Evolutionary conservation across 2,888 invertebrate species (phyloP), one percentile per base, ranked within the genome.

Genomic region (Lumbricus terrestris): DNA sequence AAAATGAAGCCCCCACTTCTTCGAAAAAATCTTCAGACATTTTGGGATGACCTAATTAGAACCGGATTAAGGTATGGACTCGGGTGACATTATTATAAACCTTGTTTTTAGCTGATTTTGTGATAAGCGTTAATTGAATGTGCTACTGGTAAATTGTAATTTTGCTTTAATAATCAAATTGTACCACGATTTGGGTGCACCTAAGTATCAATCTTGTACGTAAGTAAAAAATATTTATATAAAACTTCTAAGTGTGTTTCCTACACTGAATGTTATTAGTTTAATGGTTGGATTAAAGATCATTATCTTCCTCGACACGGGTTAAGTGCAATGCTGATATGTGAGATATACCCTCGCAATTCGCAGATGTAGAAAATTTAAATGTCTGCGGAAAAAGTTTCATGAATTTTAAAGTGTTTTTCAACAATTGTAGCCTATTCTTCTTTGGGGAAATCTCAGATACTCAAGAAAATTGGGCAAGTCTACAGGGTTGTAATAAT

Each of bases 11-110:
- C 85, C 37, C 18, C 85, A 85, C 23, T 35, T 37, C 85, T 85
- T 85, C 85, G 37, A 23, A 85, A 85, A 85, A 35, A 37, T 37
- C 37, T 85, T 20, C 34, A 37, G 85, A 8, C 85, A 16, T 35
- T 20, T 85, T 85, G 85, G 85, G 85, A 85, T 85, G 85, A 37
- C 34, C 35, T 85, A 35, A 6, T 85, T 85, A 85, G n/a, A 85
- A 13, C 34, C 15, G 85, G 85, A 85, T 85, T 85, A 33, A 85
- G 37, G 85, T 85, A 85, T 29, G 69, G 5, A 69, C 69, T n/a
- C n/a, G 11, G 29, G n/a, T 69, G n/a, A n/a, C 69, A 69, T 8
- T 47, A 20, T 69, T n/a, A 69, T 69, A n/a, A 69, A 8, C 69
- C 69, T 69, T 69, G 6, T 69, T 16, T 23, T 29, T 5, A 23